Conservation (phyloP, 35 echinoderm and acorn worm genomes). For the Amphiura filiformis region DNA sequence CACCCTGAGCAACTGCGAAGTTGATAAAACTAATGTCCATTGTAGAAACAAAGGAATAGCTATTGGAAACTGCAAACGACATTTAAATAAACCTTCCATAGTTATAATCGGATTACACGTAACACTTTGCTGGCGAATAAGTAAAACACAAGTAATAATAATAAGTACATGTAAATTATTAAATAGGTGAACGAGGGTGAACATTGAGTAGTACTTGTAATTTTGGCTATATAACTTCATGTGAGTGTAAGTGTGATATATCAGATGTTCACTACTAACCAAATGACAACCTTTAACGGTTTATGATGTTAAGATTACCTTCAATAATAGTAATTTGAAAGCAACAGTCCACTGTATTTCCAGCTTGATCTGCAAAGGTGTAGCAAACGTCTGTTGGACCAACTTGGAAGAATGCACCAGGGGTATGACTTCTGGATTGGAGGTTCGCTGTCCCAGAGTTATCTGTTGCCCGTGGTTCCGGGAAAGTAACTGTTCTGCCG, state of each 20-base stretch:
- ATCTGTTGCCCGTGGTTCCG: slow-evolving; percentile 41
- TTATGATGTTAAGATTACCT: too few relatives aligned
- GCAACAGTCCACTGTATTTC: slow-evolving; percentile 6
- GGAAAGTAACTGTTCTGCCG: slow-evolving; percentile 21
- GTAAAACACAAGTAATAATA: too few relatives aligned
- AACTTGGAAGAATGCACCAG: slow-evolving; percentile 35
- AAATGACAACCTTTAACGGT: too few relatives aligned
- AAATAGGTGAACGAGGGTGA: too few relatives aligned
- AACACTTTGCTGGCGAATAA: too few relatives aligned
- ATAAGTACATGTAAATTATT: too few relatives aligned
- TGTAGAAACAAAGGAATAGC: neutral
- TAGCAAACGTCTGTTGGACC: slow-evolving; percentile 37
- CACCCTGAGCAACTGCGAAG: neutral
- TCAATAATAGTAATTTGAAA: slow-evolving; percentile 51
- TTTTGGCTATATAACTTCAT: too few relatives aligned
- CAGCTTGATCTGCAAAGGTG: slow-evolving; percentile 30
- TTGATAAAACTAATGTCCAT: neutral
- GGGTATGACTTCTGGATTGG: neutral
- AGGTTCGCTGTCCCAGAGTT: slow-evolving; percentile 33
- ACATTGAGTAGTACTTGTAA: too few relatives aligned
- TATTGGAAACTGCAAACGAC: neutral
- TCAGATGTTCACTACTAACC: too few relatives aligned
- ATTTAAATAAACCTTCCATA: neutral
- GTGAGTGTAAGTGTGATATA: too few relatives aligned
- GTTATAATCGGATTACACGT: too few relatives aligned